These are phyloP conservation scores for Festucalex cinctus DNA, from an alignment of 2,113 vertebrate species.

Conservation along the genomic window DNA sequence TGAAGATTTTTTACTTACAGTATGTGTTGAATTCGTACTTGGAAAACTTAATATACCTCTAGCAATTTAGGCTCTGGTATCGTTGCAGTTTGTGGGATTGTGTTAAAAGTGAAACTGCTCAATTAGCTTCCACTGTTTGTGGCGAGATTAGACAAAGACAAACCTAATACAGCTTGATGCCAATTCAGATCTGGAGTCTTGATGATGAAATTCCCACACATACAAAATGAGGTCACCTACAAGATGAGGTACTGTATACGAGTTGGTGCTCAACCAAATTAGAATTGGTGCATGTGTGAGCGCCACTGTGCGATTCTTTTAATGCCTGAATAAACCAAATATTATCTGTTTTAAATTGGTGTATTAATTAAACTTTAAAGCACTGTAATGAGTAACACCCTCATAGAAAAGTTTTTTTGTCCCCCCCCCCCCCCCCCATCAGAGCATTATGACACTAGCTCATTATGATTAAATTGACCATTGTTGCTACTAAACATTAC, in stretches of 20 bases:
- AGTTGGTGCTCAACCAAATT: neutral
- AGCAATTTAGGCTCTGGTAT: neutral
- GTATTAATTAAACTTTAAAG: neutral
- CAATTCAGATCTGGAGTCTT: neutral
- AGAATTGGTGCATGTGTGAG: neutral
- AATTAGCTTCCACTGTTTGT: neutral
- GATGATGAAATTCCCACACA: neutral
- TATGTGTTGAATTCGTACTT: neutral
- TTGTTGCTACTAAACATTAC: constrained; percentile 17
- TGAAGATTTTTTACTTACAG: neutral
- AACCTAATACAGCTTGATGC: neutral
- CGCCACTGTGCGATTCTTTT: neutral
- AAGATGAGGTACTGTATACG: neutral
- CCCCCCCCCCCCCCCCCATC: neutral
- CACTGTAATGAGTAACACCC: neutral
- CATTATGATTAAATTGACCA: constrained; percentile 26
- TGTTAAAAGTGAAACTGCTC: too few species aligned
- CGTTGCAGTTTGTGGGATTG: neutral
- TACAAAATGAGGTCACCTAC: neutral
- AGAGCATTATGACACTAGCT: neutral
- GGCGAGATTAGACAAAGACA: neutral
- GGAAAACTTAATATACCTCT: neutral
- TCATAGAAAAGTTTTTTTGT: neutral
- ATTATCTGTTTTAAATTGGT: neutral
- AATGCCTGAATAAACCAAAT: neutral